A percentile compares a stretch with the other conserved stretches of the same genome.
Conservation (phyloP, 64 coral and sea anemone species). For the Porites lutea region DNA sequence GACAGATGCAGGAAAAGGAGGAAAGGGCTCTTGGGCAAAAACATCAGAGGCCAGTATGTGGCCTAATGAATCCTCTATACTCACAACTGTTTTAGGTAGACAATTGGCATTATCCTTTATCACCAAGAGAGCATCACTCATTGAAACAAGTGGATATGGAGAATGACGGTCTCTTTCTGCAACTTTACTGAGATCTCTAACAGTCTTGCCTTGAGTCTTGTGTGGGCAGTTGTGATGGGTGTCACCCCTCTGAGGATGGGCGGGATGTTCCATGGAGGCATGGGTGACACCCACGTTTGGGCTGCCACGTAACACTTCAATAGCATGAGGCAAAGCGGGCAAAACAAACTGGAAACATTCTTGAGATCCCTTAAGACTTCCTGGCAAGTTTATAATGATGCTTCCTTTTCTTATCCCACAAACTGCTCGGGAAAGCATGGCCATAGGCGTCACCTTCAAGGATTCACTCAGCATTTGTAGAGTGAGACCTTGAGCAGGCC, state of each 20-base stretch:
- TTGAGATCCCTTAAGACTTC: slow-evolving; percentile 96
- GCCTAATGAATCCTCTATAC: slow-evolving; percentile 64
- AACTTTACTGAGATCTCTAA: slow-evolving; percentile 68
- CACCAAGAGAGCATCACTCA: slow-evolving; percentile 76
- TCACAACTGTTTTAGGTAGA: slow-evolving; percentile 11
- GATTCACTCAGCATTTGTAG: slow-evolving; percentile 83
- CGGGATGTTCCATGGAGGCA: slow-evolving; percentile 27
- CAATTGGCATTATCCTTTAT: slow-evolving; percentile 58
- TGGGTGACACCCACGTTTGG: slow-evolving; percentile 50
- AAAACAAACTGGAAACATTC: slow-evolving; percentile 95
- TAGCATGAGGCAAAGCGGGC: slow-evolving; percentile 89
- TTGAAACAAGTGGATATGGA: slow-evolving; percentile 82
- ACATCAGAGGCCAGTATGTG: slow-evolving; percentile 84
- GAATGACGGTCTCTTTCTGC: slow-evolving; percentile 95
- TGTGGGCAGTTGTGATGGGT: slow-evolving; percentile 55
- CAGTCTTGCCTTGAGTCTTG: slow-evolving; percentile 16
- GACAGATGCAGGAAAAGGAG: slow-evolving; percentile 95
- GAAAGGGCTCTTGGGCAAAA: slow-evolving; percentile 77
- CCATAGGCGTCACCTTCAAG: slow-evolving; percentile 92
- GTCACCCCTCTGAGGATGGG: not conserved
- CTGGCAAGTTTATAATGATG: slow-evolving; percentile 93
- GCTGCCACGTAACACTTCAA: slow-evolving; percentile 38
- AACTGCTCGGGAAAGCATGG: slow-evolving; percentile 88
- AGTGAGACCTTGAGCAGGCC: slow-evolving; percentile 79
- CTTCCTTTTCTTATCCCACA: slow-evolving; percentile 94